Base-by-base conservation (phyloP, 2,113 vertebrate species). In the Microcebus ravelobensis region DNA sequence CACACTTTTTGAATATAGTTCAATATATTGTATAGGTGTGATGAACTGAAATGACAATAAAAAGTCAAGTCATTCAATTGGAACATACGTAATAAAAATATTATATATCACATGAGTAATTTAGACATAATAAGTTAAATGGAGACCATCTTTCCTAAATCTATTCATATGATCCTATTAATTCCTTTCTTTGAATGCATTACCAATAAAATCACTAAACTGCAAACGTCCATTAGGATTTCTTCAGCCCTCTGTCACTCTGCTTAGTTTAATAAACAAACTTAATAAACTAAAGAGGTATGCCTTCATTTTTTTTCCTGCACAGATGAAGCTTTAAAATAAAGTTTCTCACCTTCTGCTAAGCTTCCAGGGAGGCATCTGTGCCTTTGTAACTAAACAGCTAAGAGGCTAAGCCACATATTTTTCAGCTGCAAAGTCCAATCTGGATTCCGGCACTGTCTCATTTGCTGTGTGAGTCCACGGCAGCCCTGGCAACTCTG, bases 261-360 rank as follows among this genome's bases (percentile, higher is more conserved):
- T 77, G 17, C 29, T 80, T 39, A 80, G 61, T 68, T 96, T 68
- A 82, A 83, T 87, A 90, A 95, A 95, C 48, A 63, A 85, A 87
- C 63, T 50, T 13, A 68, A 74, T 86, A 89, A 90, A 90, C 57
- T 52, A 61, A 63, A 87, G 10, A 36, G 31, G 7, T 55, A 45
- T 59, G 45, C 5, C 87, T 91, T 87, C 31, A 61, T 76, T 79
- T 92, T 68, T 45, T 87, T 55, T 86, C 10, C 57, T 84, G 45
- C n/a, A 90, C 84, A 93, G 83, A 83, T 73, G 93, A 97, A 87
- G 70, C 31, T 94, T 97, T 87, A 71, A 95, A 92, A 97, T 92
- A 84, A 94, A 90, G 52, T 65, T 91, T 96, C 25, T 74, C 80
- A 91, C 93, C 93, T 91, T 94, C 91, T 94, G 95, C 74, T 83